Evolutionary conservation across 1,140 invertebrate species (phyloP).

Genomic region (Ephestia elutella): DNA sequence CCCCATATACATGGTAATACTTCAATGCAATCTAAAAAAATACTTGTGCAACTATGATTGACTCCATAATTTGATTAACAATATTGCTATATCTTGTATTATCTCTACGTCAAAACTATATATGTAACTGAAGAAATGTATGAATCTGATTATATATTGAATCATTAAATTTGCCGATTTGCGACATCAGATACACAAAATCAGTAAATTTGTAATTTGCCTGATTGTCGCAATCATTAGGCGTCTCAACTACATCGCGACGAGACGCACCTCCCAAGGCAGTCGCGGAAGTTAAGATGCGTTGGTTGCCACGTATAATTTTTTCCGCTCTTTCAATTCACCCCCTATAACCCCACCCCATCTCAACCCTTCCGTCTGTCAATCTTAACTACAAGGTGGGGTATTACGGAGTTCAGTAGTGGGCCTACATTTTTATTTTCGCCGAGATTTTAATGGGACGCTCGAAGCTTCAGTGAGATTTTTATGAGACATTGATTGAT

Average conservation of each 20-base stretch:
- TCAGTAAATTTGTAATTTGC: neutral
- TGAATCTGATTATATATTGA: too few species aligned
- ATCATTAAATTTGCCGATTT: neutral
- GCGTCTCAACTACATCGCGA: slow-evolving; percentile 31
- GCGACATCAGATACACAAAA: neutral
- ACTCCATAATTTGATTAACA: too few species aligned
- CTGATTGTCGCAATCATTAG: neutral
- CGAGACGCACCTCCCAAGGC: slow-evolving; percentile 43
- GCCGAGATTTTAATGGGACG: slow-evolving; percentile 57
- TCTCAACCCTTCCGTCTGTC: slow-evolving; percentile 67
- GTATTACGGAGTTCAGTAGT: slow-evolving; percentile 62
- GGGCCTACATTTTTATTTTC: slow-evolving; percentile 59
- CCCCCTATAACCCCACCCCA: slow-evolving; percentile 48
- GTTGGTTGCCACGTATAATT: slow-evolving; percentile 71
- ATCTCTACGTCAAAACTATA: too few species aligned
- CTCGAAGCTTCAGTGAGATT: slow-evolving; percentile 40
- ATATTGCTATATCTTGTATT: too few species aligned
- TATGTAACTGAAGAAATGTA: too few species aligned
- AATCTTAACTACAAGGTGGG: slow-evolving; percentile 71
- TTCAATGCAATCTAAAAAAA: too few species aligned
- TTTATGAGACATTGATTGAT: slow-evolving; percentile 1
- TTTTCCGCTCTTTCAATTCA: slow-evolving; percentile 69
- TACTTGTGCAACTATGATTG: too few species aligned
- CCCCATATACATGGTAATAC: too few species aligned
- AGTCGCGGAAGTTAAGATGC: slow-evolving; percentile 66